Conservation (phyloP, 2,797 vertebrate species). For the Parotocinclus haroldoi region DNA sequence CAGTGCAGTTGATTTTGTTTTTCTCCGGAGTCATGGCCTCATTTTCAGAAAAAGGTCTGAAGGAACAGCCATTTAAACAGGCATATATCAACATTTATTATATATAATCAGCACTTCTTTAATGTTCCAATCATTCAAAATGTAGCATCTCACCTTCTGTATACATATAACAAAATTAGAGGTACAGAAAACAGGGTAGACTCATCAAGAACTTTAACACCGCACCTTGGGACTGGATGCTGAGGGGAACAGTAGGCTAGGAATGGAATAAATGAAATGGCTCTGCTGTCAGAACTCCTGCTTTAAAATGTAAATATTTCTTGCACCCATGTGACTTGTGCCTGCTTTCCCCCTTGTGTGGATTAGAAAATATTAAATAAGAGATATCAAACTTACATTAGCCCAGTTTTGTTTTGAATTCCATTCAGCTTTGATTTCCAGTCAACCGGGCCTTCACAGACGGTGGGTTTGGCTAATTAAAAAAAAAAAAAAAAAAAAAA, state of each 20-base stretch:
- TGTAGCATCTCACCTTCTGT: slow-evolving; percentile 20
- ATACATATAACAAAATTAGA: slow-evolving; percentile 21
- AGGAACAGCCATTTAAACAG: neutral
- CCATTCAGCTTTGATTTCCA: slow-evolving; percentile 61
- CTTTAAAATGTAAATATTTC: slow-evolving; percentile 15
- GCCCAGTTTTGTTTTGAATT: slow-evolving; percentile 47
- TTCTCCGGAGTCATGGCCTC: slow-evolving; percentile 4
- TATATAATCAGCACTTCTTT: neutral
- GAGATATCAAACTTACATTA: slow-evolving; percentile 57
- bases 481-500: neutral
- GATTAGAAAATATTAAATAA: slow-evolving; percentile 24
- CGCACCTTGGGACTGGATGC: slow-evolving; percentile 54
- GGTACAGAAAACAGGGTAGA: slow-evolving; percentile 15
- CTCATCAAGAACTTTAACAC: slow-evolving; percentile 46
- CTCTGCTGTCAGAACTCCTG: slow-evolving; percentile 48
- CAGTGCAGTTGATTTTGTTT: neutral
- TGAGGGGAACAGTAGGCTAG: slow-evolving; percentile 46
- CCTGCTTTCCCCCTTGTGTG: slow-evolving; percentile 21
- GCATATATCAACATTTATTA: neutral
- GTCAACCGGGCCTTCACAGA: slow-evolving; percentile 59
- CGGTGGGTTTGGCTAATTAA: slow-evolving; percentile 46
- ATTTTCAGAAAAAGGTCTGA: neutral
- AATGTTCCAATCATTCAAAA: neutral
- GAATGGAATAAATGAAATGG: slow-evolving; percentile 53
- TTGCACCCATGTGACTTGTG: slow-evolving; percentile 35